phyloP scores from a whole-genome alignment of 2,113 vertebrate species.

The Gadus chalcogrammus region DNA sequence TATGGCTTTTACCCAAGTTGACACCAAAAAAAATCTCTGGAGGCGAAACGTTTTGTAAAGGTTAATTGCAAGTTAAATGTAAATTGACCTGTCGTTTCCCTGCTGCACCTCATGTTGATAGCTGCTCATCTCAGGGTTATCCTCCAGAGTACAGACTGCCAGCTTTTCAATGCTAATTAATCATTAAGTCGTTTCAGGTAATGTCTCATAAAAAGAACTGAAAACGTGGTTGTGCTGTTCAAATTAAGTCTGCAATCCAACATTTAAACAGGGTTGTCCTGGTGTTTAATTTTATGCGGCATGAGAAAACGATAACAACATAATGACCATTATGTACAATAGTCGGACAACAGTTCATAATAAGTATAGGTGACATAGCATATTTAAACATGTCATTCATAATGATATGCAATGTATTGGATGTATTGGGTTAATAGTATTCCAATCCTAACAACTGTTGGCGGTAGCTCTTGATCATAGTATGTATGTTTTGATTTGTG shows the following conservation, averaged over 20 bases:
- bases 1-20: conserved; percentile 6
- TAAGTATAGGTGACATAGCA: no score
- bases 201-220: not conserved
- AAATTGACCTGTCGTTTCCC: conserved; percentile 19
- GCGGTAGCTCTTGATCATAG: no score
- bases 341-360: no score
- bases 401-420: no score
- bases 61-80: conserved; percentile 37
- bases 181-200: not conserved
- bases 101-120: conserved; percentile 10
- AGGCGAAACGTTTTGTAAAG: conserved; percentile 8
- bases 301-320: not conserved
- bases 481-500: no score
- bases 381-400: no score
- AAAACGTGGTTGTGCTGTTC: not conserved
- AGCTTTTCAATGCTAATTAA: conserved; percentile 28
- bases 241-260: not conserved
- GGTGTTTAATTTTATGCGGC: not conserved
- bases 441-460: no score
- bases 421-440: no score
- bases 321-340: not conserved
- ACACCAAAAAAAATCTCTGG: conserved; percentile 2
- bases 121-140: conserved; percentile 4
- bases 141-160: not conserved
- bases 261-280: not conserved